Evolutionary conservation across 2,113 vertebrate genomes (phyloP).

Genomic region (Heterotis niloticus): DNA sequence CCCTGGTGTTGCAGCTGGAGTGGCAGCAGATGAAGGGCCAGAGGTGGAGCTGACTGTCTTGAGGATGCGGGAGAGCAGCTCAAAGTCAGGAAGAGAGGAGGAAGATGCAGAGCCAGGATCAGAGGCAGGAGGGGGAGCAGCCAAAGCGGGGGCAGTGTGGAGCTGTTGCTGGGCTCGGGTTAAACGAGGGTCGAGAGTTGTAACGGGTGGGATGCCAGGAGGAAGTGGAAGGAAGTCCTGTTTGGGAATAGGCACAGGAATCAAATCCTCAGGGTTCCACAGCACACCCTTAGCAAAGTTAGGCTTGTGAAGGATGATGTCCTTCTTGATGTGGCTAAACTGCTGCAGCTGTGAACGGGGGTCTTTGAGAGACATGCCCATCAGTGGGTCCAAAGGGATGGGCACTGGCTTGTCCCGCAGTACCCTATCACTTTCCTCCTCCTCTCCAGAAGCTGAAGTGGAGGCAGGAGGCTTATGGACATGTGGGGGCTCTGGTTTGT

Average conservation of each 20-base stretch:
- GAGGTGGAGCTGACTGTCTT: constrained; percentile 76
- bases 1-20: not conserved
- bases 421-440: constrained; percentile 80
- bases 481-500: constrained; percentile 55
- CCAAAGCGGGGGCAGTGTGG: constrained; percentile 47
- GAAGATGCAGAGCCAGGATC: constrained; percentile 41
- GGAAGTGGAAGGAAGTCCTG: constrained; percentile 79
- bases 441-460: constrained; percentile 56
- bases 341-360: constrained; percentile 82
- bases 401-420: constrained; percentile 78
- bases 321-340: constrained; percentile 93
- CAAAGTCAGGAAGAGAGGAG: constrained; percentile 78
- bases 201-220: constrained; percentile 70
- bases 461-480: constrained; percentile 61
- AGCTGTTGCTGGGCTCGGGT: constrained; percentile 60
- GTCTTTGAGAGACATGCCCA: constrained; percentile 73
- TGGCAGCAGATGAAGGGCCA: constrained; percentile 41
- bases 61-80: constrained; percentile 82
- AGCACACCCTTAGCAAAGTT: constrained; percentile 75
- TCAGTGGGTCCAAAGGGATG: constrained; percentile 80
- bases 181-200: constrained; percentile 68
- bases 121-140: constrained; percentile 48
- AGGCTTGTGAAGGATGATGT: constrained; percentile 73
- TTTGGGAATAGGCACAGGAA: constrained; percentile 80
- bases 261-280: constrained; percentile 88